These are phyloP conservation scores for Drosophila sechellia DNA, from an alignment of 1,140 invertebrate species.

Conservation along the genomic window DNA sequence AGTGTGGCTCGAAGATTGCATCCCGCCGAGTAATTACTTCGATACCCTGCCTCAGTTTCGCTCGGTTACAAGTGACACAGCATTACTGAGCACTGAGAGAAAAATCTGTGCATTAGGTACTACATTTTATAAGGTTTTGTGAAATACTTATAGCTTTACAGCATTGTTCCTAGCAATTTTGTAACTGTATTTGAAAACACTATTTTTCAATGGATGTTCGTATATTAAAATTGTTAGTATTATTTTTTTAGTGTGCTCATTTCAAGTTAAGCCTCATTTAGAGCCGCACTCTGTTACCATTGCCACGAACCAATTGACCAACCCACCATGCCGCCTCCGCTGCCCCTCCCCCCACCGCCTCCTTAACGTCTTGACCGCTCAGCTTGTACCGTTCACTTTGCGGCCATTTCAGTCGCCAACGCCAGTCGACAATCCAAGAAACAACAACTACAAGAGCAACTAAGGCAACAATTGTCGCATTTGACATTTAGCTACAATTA, in stretches of 20 bases:
- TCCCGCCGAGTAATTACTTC: slow-evolving; percentile 30
- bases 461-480: slow-evolving; percentile 72
- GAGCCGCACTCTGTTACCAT: slow-evolving; percentile 66
- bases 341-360: slow-evolving; percentile 6
- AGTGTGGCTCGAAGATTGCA: slow-evolving; percentile 66
- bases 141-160: no score
- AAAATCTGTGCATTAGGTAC: background rate
- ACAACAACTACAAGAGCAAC: slow-evolving; percentile 27
- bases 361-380: slow-evolving; percentile 19
- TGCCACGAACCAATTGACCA: slow-evolving; percentile 54
- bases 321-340: slow-evolving; percentile 23
- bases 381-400: slow-evolving; percentile 72
- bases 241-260: slow-evolving; percentile 28
- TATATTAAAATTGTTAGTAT: no score
- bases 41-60: slow-evolving; percentile 17
- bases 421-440: slow-evolving; percentile 24
- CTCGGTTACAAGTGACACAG: slow-evolving; percentile 31
- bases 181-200: no score
- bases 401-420: slow-evolving; percentile 49
- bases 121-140: background rate
- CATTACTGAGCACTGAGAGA: slow-evolving; percentile 8
- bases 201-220: no score
- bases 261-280: slow-evolving; percentile 71
- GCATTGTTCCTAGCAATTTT: no score
- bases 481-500: slow-evolving; percentile 82